These are phyloP conservation scores for Psephotus haematonotus DNA, from an alignment of 2,113 vertebrate genomes.

Conservation along the genomic window DNA sequence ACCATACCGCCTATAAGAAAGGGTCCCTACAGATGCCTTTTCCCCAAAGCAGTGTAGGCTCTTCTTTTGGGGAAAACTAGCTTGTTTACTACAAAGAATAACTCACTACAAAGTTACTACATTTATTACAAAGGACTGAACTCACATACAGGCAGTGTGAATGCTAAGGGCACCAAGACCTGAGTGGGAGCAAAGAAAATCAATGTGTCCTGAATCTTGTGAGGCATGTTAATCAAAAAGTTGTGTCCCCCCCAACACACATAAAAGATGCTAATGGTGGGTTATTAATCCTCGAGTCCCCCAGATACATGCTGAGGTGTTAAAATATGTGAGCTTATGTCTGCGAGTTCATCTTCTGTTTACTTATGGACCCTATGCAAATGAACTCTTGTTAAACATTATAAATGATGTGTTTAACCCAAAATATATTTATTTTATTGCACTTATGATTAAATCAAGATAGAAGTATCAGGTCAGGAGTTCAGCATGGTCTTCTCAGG, in stretches of 20 bases:
- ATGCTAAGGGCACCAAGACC: neutral
- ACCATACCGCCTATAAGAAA: neutral
- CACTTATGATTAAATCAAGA: neutral
- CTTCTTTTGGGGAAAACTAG: neutral
- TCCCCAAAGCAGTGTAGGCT: neutral
- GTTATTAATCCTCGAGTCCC: neutral
- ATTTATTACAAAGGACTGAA: neutral
- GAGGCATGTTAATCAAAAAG: neutral
- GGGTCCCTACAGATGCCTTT: neutral
- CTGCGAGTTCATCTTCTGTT: neutral
- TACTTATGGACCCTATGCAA: neutral
- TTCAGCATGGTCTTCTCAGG: neutral
- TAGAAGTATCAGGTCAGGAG: neutral
- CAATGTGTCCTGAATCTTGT: neutral
- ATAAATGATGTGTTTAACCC: accelerated
- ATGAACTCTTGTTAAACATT: neutral
- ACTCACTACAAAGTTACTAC: neutral
- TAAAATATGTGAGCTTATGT: neutral
- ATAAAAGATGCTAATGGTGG: neutral
- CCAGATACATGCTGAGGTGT: neutral
- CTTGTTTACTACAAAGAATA: neutral
- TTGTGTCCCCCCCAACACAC: accelerated
- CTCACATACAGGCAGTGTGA: neutral
- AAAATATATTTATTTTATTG: neutral
- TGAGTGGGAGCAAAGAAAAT: neutral